Percentiles rank a stretch among this genome's conserved stretches.
Conservation (phyloP, 2,113 vertebrate genomes). For the Chloropsis cyanopogon region DNA sequence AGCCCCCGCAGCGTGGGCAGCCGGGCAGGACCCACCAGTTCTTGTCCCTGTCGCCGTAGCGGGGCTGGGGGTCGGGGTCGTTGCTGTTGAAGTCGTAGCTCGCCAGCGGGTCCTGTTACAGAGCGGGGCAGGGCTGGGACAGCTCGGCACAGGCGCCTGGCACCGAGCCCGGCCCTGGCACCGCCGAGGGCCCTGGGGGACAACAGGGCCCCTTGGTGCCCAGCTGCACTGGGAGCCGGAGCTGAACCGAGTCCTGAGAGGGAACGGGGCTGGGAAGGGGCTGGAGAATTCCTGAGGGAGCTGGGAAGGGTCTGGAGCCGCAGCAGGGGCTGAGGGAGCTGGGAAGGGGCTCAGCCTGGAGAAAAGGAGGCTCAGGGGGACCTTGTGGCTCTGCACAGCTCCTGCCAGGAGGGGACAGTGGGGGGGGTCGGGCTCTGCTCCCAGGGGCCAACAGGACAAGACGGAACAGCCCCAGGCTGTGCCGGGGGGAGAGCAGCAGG, state of each 20-base stretch:
- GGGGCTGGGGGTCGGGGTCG: constrained; percentile 77
- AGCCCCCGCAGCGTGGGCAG: neutral
- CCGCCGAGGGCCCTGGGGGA: rapidly evolving
- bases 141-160: neutral
- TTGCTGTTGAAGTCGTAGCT: constrained; percentile 77
- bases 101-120: constrained; percentile 74
- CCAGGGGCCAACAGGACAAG: neutral
- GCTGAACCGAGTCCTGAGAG: neutral
- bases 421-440: rapidly evolving
- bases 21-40: constrained; percentile 70
- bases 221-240: rapidly evolving
- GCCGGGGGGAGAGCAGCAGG: neutral
- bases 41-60: constrained; percentile 33
- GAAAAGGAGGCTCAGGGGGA: neutral
- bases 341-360: neutral
- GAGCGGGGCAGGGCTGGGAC: neutral
- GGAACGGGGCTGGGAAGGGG: neutral
- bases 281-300: neutral
- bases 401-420: neutral
- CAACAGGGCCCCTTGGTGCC: neutral
- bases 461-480: neutral
- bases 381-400: neutral
- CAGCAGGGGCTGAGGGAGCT: neutral
- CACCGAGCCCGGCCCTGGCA: neutral
- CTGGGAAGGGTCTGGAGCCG: neutral